Percentiles rank a stretch among this genome's conserved stretches.
Evolutionary conservation across 2,888 invertebrate species (phyloP).

Genomic region (Ochropacha duplaris): DNA sequence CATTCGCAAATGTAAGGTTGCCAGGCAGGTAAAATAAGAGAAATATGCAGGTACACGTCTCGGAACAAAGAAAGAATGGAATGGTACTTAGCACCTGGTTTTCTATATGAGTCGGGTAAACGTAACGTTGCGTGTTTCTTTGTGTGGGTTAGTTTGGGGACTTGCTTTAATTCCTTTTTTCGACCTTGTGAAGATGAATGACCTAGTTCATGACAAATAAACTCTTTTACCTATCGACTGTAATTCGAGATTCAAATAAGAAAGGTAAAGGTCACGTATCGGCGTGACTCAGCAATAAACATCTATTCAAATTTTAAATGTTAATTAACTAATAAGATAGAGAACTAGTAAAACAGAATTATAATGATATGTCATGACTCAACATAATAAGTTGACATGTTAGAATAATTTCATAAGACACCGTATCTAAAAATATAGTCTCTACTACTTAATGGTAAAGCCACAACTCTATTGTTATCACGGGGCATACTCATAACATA

Average conservation of each 20-base stretch:
- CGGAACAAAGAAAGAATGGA: constrained; percentile 40
- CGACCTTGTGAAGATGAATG: constrained; percentile 14
- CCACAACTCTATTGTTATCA: not conserved
- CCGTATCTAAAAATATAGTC: not conserved
- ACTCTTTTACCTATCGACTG: not conserved
- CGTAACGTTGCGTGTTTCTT: constrained; percentile 8
- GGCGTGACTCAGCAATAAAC: too few relatives aligned
- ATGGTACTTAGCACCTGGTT: constrained; percentile 43
- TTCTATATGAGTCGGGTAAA: constrained; percentile 20
- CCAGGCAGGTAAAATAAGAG: constrained; percentile 46
- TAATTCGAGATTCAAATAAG: too few relatives aligned
- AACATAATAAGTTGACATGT: constrained; percentile 5
- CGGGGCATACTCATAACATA: not conserved
- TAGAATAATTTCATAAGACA: not conserved
- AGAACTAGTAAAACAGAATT: too few relatives aligned
- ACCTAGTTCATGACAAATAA: not conserved
- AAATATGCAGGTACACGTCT: constrained; percentile 33
- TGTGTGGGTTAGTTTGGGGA: constrained; percentile 8
- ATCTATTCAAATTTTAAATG: too few relatives aligned
- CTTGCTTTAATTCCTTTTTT: constrained; percentile 19
- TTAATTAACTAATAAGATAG: too few relatives aligned
- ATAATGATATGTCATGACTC: constrained; percentile 44
- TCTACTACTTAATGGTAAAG: not conserved
- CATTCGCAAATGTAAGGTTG: not conserved
- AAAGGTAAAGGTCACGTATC: too few relatives aligned